Percentiles rank a stretch among this genome's conserved stretches.
Conservation (phyloP, 2,888 invertebrate genomes). For the Drosophila testacea region DNA sequence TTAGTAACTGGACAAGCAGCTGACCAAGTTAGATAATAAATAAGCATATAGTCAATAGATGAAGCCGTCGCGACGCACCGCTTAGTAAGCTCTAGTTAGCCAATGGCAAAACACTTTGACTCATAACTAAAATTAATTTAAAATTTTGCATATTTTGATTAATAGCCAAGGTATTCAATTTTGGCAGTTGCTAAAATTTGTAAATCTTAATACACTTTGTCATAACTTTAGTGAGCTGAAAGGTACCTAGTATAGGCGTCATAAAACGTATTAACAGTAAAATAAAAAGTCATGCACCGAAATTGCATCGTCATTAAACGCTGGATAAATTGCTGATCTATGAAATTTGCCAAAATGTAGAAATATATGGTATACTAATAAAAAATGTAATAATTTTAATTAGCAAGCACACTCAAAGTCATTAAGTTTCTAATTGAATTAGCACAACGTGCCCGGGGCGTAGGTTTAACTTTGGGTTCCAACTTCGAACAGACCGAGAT, state of each 20-base stretch:
- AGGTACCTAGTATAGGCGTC: background rate
- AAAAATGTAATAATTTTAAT: slow-evolving; percentile 48
- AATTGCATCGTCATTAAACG: slow-evolving; percentile 36
- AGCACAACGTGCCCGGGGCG: slow-evolving; percentile 42
- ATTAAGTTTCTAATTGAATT: slow-evolving; percentile 57
- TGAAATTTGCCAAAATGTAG: slow-evolving; percentile 7
- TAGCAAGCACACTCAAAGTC: slow-evolving; percentile 37
- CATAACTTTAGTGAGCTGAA: background rate
- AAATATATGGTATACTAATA: background rate
- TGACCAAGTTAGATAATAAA: slow-evolving; percentile 71
- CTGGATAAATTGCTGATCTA: slow-evolving; percentile 5
- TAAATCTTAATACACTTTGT: slow-evolving; percentile 9
- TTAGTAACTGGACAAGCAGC: slow-evolving; percentile 49
- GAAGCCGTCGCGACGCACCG: slow-evolving; percentile 15
- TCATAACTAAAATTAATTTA: slow-evolving; percentile 46
- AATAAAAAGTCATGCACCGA: slow-evolving; percentile 16
- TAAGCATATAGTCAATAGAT: slow-evolving; percentile 40
- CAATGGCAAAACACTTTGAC: slow-evolving; percentile 48
- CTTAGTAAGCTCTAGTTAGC: slow-evolving; percentile 62
- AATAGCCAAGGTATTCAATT: slow-evolving; percentile 43
- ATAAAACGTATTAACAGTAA: background rate
- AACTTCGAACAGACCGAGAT: background rate
- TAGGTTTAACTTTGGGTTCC: slow-evolving; percentile 8
- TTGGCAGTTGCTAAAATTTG: slow-evolving; percentile 28
- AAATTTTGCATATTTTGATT: slow-evolving; percentile 28